A percentile compares a stretch with the other conserved stretches of the same genome.
phyloP scores from a whole-genome alignment of 1,140 invertebrate genomes.

The Drosophila orosa region DNA sequence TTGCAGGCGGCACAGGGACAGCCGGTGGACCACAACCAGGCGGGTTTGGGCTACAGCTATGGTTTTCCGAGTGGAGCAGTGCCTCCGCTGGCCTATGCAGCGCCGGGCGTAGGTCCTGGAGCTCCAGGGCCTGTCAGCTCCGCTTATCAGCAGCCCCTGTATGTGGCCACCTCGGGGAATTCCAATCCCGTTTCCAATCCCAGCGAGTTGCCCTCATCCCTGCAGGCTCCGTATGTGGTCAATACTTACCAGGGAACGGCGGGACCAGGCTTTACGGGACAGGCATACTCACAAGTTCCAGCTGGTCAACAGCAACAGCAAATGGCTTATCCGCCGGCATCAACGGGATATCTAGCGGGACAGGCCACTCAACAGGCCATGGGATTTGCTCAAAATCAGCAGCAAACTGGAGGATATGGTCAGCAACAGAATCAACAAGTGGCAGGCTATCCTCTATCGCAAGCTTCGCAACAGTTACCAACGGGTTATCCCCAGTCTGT shows the following conservation, averaged over 20 bases:
- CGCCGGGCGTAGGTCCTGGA: slow-evolving; percentile 6
- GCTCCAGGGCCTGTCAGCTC: slow-evolving; percentile 7
- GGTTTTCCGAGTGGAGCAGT: slow-evolving; percentile 35
- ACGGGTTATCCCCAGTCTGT: slow-evolving; percentile 21
- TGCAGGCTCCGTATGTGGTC: slow-evolving; percentile 37
- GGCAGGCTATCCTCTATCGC: slow-evolving; percentile 19
- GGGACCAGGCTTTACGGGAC: slow-evolving; percentile 9
- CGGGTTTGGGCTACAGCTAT: slow-evolving; percentile 38
- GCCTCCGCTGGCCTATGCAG: slow-evolving; percentile 36
- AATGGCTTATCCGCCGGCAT: slow-evolving; percentile 1
- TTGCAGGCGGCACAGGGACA: slow-evolving; percentile 32
- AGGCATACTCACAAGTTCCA: slow-evolving; percentile 18
- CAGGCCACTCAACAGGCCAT: slow-evolving; percentile 16
- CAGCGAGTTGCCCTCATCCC: slow-evolving; percentile 4
- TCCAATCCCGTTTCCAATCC: slow-evolving; percentile 9
- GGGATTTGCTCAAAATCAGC: slow-evolving; percentile 22
- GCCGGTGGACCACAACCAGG: slow-evolving; percentile 16
- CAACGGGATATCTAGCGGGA: slow-evolving; percentile 11
- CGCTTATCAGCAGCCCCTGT: slow-evolving; percentile 65
- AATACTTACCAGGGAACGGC: slow-evolving; percentile 19
- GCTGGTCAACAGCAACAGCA: slow-evolving; percentile 3
- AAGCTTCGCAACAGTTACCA: slow-evolving; percentile 6
- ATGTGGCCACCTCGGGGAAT: slow-evolving; percentile 64
- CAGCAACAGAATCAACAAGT: slow-evolving; percentile 9
- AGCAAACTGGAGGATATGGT: slow-evolving; percentile 12